Base-by-base conservation (phyloP, 2,888 invertebrate species). In the Taenaris catops region DNA sequence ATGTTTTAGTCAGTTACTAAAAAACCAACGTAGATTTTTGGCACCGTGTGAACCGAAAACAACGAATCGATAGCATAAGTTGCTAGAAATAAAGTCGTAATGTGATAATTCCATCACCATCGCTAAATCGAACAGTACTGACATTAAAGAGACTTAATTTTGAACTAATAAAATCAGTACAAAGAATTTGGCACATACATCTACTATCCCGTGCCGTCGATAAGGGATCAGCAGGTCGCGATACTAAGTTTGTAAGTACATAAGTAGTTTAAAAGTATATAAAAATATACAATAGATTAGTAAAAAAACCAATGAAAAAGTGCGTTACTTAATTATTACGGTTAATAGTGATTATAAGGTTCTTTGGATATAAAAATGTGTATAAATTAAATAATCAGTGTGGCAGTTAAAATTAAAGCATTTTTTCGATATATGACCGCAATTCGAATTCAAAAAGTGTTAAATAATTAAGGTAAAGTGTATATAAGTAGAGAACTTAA, bases 141-240 rank as follows among this genome's bases (percentile, higher is more conserved):
- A 42, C 37, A 33, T 26, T 24, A 31, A 34, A 29, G 37, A 34
- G 25, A 25, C 31, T 36, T 16, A 28, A 27, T 41, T 38, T 18
- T 16, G 27, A 10, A 21, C 20, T 21, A 10, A 29, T 20, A 7
- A 12, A 27, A 33, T 34, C 36, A 41, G 32, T 41, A 34, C 31
- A 27, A 45, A 39, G 46, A 38, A 49, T 62, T 69, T 69, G 72
- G 72, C 75, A 74, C 67, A 52, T 48, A 49, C 75, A 53, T 79
- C 74, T 63, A 67, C 65, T 61, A 58, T 60, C 72, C 70, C 60
- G 55, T 63, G 61, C 63, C 58, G 43, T 74, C 69, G 70, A 63
- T 38, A 41, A 49, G 55, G 68, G 70, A 63, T 55, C 46, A 63
- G 66, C 58, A 71, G 80, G 81, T 81, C 80, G 80, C 42, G 51